Evolutionary conservation across 2,797 vertebrate species (phyloP).

Genomic region (Kryptopterus vitreolus): DNA sequence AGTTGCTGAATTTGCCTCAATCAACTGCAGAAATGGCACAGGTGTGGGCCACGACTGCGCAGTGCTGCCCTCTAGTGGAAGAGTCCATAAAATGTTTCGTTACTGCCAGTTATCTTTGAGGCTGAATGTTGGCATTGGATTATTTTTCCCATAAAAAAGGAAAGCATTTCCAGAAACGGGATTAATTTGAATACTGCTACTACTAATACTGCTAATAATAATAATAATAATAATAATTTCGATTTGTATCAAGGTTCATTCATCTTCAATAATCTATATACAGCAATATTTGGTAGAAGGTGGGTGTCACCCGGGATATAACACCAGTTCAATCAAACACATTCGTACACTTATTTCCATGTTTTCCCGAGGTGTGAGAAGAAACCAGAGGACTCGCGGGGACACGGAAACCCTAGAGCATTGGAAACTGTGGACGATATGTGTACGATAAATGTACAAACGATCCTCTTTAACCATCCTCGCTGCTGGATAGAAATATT

Average conservation of each 20-base stretch:
- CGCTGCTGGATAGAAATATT: background rate
- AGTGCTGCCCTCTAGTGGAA: slow-evolving; percentile 30
- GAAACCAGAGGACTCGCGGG: background rate
- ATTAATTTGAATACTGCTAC: background rate
- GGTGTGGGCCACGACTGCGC: background rate
- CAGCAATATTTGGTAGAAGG: background rate
- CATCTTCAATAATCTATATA: background rate
- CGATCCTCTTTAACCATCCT: background rate
- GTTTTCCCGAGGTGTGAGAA: background rate
- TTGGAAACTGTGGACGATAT: no score
- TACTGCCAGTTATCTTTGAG: background rate
- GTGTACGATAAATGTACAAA: background rate
- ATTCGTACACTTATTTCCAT: background rate
- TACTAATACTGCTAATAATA: background rate
- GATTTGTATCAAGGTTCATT: no score
- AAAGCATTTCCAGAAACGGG: background rate
- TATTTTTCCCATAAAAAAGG: background rate
- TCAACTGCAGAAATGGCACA: background rate
- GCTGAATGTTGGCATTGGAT: background rate
- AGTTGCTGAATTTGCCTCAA: background rate
- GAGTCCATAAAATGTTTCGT: background rate
- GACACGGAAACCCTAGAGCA: background rate
- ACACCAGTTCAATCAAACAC: background rate
- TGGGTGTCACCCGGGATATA: background rate
- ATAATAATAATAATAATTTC: background rate